These are phyloP conservation scores for Salvelinus fontinalis DNA, from an alignment of 2,113 vertebrate genomes.

Conservation along the genomic window DNA sequence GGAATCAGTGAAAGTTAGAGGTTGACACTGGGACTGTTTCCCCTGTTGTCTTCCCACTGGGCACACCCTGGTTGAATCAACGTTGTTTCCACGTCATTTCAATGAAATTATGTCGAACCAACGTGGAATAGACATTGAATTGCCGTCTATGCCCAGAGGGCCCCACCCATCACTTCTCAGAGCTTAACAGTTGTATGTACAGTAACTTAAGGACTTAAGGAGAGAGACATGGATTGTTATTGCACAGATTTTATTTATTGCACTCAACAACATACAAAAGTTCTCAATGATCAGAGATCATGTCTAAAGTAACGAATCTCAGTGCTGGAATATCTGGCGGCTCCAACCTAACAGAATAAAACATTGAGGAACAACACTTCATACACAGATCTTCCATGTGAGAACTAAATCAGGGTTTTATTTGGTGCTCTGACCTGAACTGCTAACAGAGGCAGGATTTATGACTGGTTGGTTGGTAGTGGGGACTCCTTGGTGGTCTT, in stretches of 20 bases:
- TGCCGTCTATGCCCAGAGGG: too few species aligned
- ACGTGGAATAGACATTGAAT: too few species aligned
- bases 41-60: too few species aligned
- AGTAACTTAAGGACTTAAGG: constrained; percentile 19
- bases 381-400: background rate
- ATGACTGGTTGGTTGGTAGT: background rate
- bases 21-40: too few species aligned
- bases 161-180: background rate
- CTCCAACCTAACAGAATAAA: constrained; percentile 47
- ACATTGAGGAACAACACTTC: constrained; percentile 25
- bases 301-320: constrained; percentile 44
- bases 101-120: too few species aligned
- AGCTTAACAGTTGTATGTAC: background rate
- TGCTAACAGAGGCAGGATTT: background rate
- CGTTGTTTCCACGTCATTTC: too few species aligned
- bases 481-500: background rate
- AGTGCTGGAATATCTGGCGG: constrained; percentile 32
- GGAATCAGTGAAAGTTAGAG: background rate
- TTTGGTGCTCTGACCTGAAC: background rate
- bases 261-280: constrained; percentile 73
- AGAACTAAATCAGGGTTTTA: too few species aligned
- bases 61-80: too few species aligned
- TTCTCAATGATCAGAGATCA: constrained; percentile 57
- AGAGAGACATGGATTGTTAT: constrained; percentile 34
- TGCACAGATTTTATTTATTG: constrained; percentile 74